phyloP scores from a whole-genome alignment of 2,888 invertebrate species.

The Vannuccia rotundouncinata region DNA sequence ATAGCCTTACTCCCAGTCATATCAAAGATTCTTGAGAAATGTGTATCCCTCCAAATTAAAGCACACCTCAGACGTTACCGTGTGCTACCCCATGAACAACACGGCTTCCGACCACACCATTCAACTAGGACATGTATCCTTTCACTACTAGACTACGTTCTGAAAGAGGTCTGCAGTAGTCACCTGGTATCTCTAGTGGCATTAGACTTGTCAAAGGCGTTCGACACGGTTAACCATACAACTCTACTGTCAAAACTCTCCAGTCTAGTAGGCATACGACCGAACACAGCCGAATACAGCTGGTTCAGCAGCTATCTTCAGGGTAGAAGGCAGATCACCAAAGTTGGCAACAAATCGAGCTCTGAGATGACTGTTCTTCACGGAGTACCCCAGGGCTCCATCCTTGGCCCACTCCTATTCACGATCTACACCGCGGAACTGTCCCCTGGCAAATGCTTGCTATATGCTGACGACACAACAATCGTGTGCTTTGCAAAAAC shows the following conservation, averaged over 20 bases:
- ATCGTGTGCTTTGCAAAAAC: slow-evolving; percentile 1
- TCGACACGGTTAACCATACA: background rate
- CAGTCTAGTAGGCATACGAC: slow-evolving; percentile 6
- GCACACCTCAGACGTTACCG: background rate
- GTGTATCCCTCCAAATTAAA: background rate
- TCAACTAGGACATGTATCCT: background rate
- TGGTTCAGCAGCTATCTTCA: background rate
- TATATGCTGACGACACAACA: slow-evolving; percentile 10
- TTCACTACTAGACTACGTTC: background rate
- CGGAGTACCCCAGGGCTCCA: background rate
- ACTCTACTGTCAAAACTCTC: background rate
- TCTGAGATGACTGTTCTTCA: background rate
- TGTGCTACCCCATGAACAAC: background rate
- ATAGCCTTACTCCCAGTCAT: background rate
- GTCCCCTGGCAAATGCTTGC: background rate
- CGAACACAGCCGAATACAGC: background rate
- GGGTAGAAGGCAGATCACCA: background rate
- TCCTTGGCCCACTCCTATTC: background rate
- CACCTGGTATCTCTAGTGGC: background rate
- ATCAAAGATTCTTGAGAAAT: background rate
- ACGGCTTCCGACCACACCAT: background rate
- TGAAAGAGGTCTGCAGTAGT: background rate
- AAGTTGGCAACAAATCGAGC: slow-evolving; percentile 1
- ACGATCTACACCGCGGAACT: background rate
- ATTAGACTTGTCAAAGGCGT: slow-evolving; percentile 1